These are phyloP conservation scores for Sphaerophoria rueppellii DNA, from an alignment of 2,888 invertebrate genomes.

Conservation along the genomic window DNA sequence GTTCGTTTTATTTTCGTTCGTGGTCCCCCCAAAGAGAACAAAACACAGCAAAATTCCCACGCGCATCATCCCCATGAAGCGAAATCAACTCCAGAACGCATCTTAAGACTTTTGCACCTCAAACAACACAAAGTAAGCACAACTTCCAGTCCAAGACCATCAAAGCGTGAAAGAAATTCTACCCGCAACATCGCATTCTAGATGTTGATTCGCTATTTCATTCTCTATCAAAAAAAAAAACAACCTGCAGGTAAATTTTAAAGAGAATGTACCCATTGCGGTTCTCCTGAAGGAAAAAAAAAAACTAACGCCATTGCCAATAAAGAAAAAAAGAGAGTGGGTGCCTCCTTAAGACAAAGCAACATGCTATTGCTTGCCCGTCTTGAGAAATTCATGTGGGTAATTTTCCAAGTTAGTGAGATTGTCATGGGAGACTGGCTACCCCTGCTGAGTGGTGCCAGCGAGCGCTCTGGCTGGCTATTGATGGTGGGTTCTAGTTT, in stretches of 20 bases:
- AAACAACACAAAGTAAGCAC: background rate
- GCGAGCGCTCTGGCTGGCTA: background rate
- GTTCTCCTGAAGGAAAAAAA: conserved; percentile 50
- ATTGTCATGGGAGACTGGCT: conserved; percentile 70
- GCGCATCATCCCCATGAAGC: conserved; percentile 23
- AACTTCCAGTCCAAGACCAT: background rate
- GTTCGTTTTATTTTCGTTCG: background rate
- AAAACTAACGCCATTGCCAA: conserved; percentile 29
- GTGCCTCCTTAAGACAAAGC: conserved; percentile 61
- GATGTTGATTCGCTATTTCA: conserved; percentile 62
- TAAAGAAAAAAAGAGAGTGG: conserved; percentile 34
- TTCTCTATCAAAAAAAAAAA: background rate
- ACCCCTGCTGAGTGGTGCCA: conserved; percentile 37
- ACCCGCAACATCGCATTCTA: conserved; percentile 60
- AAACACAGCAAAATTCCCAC: conserved; percentile 5
- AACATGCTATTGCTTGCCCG: conserved; percentile 30
- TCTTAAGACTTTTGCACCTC: background rate
- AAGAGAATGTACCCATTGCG: conserved; percentile 37
- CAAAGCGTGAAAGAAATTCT: conserved; percentile 31
- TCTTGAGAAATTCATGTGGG: conserved; percentile 69
- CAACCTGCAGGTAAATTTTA: background rate
- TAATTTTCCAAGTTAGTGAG: conserved; percentile 42
- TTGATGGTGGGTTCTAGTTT: conserved; percentile 5
- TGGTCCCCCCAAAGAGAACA: conserved; percentile 2
- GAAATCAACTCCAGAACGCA: conserved; percentile 11